Evolutionary conservation across 1,140 invertebrate species (phyloP).

Genomic region (Rhyacophila brunnea): DNA sequence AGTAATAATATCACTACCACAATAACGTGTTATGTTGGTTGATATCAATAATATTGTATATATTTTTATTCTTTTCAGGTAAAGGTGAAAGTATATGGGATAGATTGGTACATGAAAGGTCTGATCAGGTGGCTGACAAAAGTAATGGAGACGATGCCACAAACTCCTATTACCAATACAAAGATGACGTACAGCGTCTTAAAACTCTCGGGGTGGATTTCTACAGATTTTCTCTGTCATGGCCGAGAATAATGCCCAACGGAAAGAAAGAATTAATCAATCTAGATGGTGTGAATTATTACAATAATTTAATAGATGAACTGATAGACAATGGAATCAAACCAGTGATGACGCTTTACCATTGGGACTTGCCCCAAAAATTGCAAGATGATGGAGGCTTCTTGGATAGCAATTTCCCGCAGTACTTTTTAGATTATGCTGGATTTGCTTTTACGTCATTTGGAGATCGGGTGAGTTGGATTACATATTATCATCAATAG

Average conservation of each 20-base stretch:
- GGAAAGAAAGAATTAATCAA: slow-evolving; percentile 57
- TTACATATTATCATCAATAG: too few species aligned
- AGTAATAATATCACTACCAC: too few species aligned
- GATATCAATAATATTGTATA: too few species aligned
- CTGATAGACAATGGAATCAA: slow-evolving; percentile 55
- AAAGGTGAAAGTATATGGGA: slow-evolving; percentile 62
- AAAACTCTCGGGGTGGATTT: slow-evolving; percentile 42
- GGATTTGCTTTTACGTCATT: slow-evolving; percentile 57
- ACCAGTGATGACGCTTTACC: slow-evolving; percentile 59
- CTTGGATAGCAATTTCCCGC: slow-evolving; percentile 57
- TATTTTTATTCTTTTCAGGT: too few species aligned
- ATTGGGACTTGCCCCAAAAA: slow-evolving; percentile 59
- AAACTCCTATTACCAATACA: slow-evolving; percentile 55
- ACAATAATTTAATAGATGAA: slow-evolving; percentile 61
- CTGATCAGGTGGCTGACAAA: slow-evolving; percentile 45
- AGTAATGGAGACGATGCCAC: slow-evolving; percentile 53
- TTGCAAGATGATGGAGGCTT: slow-evolving; percentile 63
- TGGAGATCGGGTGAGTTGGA: slow-evolving; percentile 58
- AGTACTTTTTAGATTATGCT: slow-evolving; percentile 63
- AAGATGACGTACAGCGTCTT: slow-evolving; percentile 48
- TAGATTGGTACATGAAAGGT: slow-evolving; percentile 49
- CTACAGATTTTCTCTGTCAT: slow-evolving; percentile 10
- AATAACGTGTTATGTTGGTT: too few species aligned
- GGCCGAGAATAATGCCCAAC: slow-evolving; percentile 55
- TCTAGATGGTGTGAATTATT: slow-evolving; percentile 60